A percentile compares a stretch with the other conserved stretches of the same genome.
These are phyloP conservation scores for Eurypyga helias DNA, from an alignment of 2,113 vertebrate genomes.

Conservation along the genomic window DNA sequence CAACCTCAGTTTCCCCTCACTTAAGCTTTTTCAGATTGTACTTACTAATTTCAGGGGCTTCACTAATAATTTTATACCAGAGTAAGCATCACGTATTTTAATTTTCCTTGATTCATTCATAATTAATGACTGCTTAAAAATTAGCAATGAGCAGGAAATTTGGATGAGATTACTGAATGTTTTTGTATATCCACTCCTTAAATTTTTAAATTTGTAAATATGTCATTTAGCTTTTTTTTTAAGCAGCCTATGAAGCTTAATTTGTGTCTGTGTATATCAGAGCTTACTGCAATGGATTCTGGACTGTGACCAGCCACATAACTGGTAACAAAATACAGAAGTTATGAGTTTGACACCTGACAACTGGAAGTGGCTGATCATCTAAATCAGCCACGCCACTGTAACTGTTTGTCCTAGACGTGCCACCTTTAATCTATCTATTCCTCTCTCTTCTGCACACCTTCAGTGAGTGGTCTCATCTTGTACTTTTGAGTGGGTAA, in stretches of 20 bases:
- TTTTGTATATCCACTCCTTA: background rate
- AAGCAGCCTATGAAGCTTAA: background rate
- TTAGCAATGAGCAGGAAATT: background rate
- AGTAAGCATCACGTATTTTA: background rate
- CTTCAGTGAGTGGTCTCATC: background rate
- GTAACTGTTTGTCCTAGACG: background rate
- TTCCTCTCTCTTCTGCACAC: background rate
- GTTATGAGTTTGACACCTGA: background rate
- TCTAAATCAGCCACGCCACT: fast-evolving
- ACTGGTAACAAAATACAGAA: background rate
- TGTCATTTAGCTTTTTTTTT: background rate
- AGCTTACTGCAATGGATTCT: background rate
- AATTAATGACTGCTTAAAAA: background rate
- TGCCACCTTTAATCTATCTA: background rate
- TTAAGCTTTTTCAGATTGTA: background rate
- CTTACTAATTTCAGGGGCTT: background rate
- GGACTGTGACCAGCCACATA: background rate
- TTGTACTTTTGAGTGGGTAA: background rate
- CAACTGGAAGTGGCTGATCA: background rate
- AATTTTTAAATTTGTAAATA: background rate
- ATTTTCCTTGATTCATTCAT: background rate
- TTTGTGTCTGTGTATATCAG: background rate
- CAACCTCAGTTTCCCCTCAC: background rate
- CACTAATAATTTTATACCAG: background rate
- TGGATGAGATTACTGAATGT: background rate